A percentile compares a stretch with the other conserved stretches of the same genome.
phyloP scores from a whole-genome alignment of 2,797 vertebrate species.

The Eulemur albifrons region DNA sequence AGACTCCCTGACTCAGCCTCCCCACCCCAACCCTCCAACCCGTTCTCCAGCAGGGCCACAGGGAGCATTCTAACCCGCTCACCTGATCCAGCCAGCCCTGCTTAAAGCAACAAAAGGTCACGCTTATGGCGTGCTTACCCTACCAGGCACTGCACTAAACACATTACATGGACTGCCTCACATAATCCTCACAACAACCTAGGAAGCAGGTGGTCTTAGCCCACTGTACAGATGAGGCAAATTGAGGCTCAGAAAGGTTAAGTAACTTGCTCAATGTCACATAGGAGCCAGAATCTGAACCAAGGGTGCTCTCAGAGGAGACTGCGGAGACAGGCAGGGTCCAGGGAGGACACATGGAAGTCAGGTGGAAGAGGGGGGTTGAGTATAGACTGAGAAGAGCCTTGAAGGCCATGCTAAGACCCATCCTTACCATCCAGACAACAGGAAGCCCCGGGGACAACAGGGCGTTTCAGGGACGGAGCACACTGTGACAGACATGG shows the following conservation, averaged over 20 bases:
- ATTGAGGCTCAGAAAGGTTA: not conserved
- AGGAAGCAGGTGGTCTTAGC: not conserved
- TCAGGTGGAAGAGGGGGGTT: not conserved
- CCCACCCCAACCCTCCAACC: not conserved
- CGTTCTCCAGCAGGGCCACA: not conserved
- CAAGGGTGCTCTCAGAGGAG: not conserved
- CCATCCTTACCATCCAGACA: not conserved
- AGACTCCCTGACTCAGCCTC: not conserved
- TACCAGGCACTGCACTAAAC: not conserved
- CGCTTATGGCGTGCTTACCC: not conserved
- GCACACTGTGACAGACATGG: not conserved
- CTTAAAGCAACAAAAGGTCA: not conserved
- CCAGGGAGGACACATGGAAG: not conserved
- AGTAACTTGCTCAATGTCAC: not conserved
- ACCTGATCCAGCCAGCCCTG: not conserved
- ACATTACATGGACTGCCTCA: not conserved
- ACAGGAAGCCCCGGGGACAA: not conserved
- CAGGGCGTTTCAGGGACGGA: not conserved
- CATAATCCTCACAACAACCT: not conserved
- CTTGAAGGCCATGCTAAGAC: not conserved
- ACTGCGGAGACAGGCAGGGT: not conserved
- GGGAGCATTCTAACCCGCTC: not conserved
- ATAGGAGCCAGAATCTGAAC: not conserved
- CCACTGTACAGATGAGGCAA: constrained; percentile 2
- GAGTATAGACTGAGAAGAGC: not conserved